Percentiles rank a stretch among this genome's conserved stretches.
These are phyloP conservation scores for Oligia latruncula DNA, from an alignment of 2,888 invertebrate species.

Conservation along the genomic window DNA sequence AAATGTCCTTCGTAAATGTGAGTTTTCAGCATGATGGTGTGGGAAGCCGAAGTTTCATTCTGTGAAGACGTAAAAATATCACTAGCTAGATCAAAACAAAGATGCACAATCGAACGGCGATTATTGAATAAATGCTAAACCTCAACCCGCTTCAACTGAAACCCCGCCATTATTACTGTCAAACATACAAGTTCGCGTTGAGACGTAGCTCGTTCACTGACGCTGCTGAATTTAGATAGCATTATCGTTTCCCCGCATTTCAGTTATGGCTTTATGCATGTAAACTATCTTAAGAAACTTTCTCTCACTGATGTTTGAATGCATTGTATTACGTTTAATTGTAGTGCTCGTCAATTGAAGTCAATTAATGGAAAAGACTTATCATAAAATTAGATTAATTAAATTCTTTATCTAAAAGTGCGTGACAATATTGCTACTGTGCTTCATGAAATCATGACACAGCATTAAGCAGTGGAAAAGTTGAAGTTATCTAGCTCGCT, in stretches of 20 bases:
- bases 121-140: neutral
- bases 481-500: neutral
- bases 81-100: neutral
- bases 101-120: neutral
- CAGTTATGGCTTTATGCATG: constrained; percentile 73
- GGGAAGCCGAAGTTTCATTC: neutral
- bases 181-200: constrained; percentile 81
- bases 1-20: too few relatives aligned
- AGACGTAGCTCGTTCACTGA: constrained; percentile 71
- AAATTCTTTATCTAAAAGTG: neutral
- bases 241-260: constrained; percentile 75
- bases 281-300: constrained; percentile 67
- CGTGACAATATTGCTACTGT: neutral
- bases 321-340: constrained; percentile 52
- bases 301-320: constrained; percentile 54
- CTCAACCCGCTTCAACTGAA: constrained; percentile 43
- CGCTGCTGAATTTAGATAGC: constrained; percentile 79
- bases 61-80: neutral
- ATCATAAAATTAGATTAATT: neutral
- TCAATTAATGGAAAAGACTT: neutral
- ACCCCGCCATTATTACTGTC: constrained; percentile 78
- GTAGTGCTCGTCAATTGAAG: constrained; percentile 2
- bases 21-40: neutral
- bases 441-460: neutral
- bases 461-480: neutral